These are phyloP conservation scores for Apomyelois bistriatella DNA, from an alignment of 2,888 invertebrate species.

Conservation along the genomic window DNA sequence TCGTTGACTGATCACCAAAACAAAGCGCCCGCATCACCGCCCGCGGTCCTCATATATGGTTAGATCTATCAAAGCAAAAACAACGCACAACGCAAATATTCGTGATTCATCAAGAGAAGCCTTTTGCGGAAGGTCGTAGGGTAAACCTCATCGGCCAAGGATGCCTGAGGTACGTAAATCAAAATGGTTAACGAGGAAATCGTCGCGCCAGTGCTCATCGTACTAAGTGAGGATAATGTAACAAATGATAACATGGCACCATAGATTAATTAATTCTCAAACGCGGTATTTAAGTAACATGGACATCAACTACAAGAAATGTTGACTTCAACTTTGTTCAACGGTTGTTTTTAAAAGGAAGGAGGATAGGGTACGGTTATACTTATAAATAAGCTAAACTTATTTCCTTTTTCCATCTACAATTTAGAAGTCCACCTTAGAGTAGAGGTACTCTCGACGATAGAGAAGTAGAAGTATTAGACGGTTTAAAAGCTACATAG, in stretches of 20 bases:
- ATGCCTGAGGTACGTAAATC: conserved; percentile 57
- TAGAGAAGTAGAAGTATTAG: no score
- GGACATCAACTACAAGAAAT: no score
- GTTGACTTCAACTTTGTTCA: no score
- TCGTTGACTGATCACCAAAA: conserved; percentile 61
- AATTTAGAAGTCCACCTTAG: no score
- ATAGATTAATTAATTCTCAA: no score
- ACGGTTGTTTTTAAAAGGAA: no score
- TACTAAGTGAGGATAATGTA: conserved; percentile 24
- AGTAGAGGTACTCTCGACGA: no score
- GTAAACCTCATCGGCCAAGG: conserved; percentile 48
- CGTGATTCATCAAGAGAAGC: conserved; percentile 54
- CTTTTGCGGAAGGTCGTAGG: conserved; percentile 62
- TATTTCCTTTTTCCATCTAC: no score
- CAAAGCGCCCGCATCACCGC: conserved; percentile 37
- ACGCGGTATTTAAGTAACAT: no score
- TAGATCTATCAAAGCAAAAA: conserved; percentile 45
- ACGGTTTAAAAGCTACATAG: no score
- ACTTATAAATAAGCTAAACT: no score
- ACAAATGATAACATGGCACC: conserved; percentile 62
- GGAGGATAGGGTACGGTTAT: no score
- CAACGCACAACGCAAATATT: conserved; percentile 46
- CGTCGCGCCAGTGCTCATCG: conserved; percentile 30
- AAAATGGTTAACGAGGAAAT: conserved; percentile 57
- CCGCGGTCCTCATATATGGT: conserved; percentile 36